A percentile compares a stretch with the other conserved stretches of the same genome.
phyloP scores from a whole-genome alignment of 1,140 invertebrate genomes.

The Zaprionus davidi region DNA sequence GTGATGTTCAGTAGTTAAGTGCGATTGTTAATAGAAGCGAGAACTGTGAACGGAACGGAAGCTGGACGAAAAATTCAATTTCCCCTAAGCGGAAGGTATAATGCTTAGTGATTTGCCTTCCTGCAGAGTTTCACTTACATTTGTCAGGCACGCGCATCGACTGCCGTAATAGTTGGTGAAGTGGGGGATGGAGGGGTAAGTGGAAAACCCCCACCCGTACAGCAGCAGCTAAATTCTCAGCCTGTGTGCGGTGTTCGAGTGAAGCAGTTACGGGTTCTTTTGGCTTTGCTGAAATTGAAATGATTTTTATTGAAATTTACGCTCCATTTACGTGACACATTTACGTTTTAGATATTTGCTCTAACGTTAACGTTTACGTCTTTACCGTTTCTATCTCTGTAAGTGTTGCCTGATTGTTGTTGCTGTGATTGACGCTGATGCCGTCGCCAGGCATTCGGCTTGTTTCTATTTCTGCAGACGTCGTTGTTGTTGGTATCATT shows the following conservation, averaged over 20 bases:
- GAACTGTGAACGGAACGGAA: slow-evolving; percentile 4
- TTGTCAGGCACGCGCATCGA: slow-evolving; percentile 48
- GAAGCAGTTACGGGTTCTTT: slow-evolving; percentile 66
- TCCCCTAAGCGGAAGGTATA: slow-evolving; percentile 73
- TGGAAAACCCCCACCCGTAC: not conserved
- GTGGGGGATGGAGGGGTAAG: not conserved
- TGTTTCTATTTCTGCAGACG: slow-evolving; percentile 8
- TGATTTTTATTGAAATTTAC: slow-evolving; percentile 83
- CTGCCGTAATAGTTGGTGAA: slow-evolving; percentile 14
- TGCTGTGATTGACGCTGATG: slow-evolving; percentile 28
- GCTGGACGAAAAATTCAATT: slow-evolving; percentile 72
- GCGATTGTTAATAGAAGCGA: slow-evolving; percentile 40
- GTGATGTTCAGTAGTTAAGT: slow-evolving; percentile 61
- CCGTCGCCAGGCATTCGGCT: not conserved
- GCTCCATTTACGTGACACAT: slow-evolving; percentile 83
- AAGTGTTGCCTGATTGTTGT: slow-evolving; percentile 74
- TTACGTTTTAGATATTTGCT: slow-evolving; percentile 80
- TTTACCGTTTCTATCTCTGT: slow-evolving; percentile 28
- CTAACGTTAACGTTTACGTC: slow-evolving; percentile 42
- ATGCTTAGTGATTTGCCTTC: slow-evolving; percentile 68
- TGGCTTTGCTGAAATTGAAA: slow-evolving; percentile 75
- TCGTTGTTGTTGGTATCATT: slow-evolving; percentile 23
- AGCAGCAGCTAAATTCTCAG: slow-evolving; percentile 29
- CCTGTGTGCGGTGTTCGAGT: slow-evolving; percentile 20
- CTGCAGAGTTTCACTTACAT: slow-evolving; percentile 37